These are phyloP conservation scores for Corythucha ciliata DNA, from an alignment of 2,888 invertebrate genomes.

Conservation along the genomic window DNA sequence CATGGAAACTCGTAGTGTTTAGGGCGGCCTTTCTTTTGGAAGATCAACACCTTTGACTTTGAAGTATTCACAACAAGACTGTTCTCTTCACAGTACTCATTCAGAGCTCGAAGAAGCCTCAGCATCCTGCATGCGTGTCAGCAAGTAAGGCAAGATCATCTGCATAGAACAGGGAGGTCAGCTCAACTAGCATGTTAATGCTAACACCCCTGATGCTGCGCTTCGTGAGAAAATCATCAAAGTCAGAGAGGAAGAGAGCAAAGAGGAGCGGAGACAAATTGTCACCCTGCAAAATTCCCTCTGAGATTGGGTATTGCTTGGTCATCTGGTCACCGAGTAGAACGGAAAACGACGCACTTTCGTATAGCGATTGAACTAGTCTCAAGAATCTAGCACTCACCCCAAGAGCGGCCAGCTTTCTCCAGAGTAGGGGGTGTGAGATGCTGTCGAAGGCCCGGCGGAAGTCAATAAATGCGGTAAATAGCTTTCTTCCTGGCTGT, in stretches of 20 bases:
- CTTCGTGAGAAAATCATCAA: not conserved
- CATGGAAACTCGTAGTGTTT: not conserved
- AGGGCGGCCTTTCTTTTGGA: conserved; percentile 1
- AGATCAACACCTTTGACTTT: conserved; percentile 5
- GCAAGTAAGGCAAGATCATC: conserved; percentile 2
- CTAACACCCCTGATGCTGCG: not conserved
- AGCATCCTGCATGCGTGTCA: conserved; percentile 2
- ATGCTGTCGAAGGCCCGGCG: conserved; percentile 9
- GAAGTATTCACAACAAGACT: not conserved
- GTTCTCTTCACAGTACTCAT: conserved; percentile 4
- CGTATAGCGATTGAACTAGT: not conserved
- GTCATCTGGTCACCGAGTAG: not conserved
- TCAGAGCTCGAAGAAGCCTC: not conserved
- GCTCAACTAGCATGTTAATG: not conserved
- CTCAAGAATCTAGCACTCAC: conserved; percentile 3
- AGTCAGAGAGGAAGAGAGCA: not conserved
- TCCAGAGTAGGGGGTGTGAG: not conserved
- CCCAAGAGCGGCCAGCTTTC: not conserved
- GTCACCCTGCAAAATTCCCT: conserved; percentile 15
- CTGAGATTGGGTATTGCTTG: not conserved
- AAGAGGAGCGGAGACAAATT: conserved; percentile 10
- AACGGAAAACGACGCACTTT: conserved; percentile 3
- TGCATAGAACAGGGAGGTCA: conserved; percentile 1
- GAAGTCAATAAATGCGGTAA: conserved; percentile 9
- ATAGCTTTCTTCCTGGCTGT: not conserved